Base-by-base conservation (phyloP, 2,113 vertebrate genomes). In the Pelecanus crispus region DNA sequence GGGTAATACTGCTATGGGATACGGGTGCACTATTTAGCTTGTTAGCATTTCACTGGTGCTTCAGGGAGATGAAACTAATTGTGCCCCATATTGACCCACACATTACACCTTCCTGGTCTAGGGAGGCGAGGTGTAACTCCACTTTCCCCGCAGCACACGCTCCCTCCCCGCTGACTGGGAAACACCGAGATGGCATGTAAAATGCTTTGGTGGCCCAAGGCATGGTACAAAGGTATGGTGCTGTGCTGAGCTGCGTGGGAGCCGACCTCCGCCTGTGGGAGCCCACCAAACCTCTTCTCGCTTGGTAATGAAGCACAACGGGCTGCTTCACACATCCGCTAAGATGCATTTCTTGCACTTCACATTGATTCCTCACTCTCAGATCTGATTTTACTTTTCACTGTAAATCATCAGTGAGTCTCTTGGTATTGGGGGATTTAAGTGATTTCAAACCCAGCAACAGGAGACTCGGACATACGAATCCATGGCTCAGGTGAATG, bases 1-100 rank as follows among this genome's bases (percentile, higher is more conserved):
- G 2, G 24, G 16, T 81, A 22, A 62, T 47, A n/a, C 20, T 63
- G 52, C 25, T 42, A 1, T 0, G 0, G 2, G 19, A 13, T 53
- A 38, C 0, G 21, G 26, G 42, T 59, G 15, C 22, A 3, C 0
- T 74, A 17, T 71, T 91, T 89, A 47, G 7, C 22, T 84, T 77
- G 38, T 58, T 83, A 73, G 31, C 29, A 8, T 88, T 95, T 88
- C 34, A 45, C 44, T 80, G 40, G 21, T 63, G 17, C 71, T 85
- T 82, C 34, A 49, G n/a, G 26, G 15, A 75, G 79, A 56, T 67
- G 9, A 71, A 90, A 56, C 31, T 19, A 73, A 1, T 62, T 12
- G 1, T 88, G 72, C 17, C 10, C 9, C 25, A 1, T 80, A 29
- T 34, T 75, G 80, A 68, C 34, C 31, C 36, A 38, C 7, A 31